Evolutionary conservation across 2,797 vertebrate genomes (phyloP).

Genomic region (Coilia nasus): DNA sequence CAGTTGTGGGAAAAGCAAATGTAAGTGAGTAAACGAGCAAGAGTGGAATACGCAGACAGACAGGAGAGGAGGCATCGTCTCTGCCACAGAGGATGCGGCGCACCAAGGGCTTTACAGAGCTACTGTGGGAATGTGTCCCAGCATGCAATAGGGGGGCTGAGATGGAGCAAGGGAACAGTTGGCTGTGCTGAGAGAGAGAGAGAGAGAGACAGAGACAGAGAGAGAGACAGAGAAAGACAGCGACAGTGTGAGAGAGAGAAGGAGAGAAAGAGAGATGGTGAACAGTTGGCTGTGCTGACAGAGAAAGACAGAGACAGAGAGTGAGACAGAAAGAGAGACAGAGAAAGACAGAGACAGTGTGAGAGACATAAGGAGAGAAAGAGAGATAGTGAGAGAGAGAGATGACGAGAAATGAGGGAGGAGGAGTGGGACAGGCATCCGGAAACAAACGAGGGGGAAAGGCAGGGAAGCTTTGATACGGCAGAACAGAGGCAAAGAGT

Average conservation of each 20-base stretch:
- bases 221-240: slow-evolving; percentile 32
- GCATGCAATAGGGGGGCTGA: not conserved
- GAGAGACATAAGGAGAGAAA: no score
- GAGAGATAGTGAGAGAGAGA: not conserved
- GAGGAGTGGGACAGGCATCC: slow-evolving; percentile 49
- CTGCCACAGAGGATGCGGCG: not conserved
- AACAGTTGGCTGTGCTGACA: no score
- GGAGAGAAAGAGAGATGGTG: slow-evolving; percentile 7
- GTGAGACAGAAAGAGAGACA: no score
- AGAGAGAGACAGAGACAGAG: not conserved
- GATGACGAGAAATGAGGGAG: not conserved
- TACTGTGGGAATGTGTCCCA: not conserved
- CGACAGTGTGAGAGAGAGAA: not conserved
- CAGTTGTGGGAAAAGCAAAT: slow-evolving; percentile 27
- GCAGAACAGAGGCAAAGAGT: slow-evolving; percentile 54
- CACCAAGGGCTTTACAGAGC: not conserved
- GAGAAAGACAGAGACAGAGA: not conserved
- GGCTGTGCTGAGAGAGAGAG: not conserved
- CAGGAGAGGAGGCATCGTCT: no score
- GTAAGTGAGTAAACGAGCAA: slow-evolving; percentile 38
- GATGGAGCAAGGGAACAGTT: not conserved
- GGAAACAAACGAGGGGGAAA: slow-evolving; percentile 58
- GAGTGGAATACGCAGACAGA: slow-evolving; percentile 19
- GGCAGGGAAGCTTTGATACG: slow-evolving; percentile 65
- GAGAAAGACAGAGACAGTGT: no score